Conservation (phyloP, 23 tunicate genomes). For the Styela clava region DNA sequence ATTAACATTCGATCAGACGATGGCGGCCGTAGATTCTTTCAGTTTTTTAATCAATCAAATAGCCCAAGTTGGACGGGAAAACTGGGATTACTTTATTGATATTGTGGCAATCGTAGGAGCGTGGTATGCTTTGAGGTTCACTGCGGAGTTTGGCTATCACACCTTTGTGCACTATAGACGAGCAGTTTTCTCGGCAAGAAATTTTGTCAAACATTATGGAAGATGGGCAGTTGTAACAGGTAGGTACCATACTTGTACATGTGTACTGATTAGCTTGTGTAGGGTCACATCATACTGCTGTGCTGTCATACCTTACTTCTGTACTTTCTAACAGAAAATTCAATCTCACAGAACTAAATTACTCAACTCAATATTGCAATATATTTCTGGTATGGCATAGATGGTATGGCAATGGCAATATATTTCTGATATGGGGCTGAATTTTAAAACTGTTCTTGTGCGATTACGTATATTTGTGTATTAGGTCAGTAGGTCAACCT, state of each 20-base stretch:
- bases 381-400: too few relatives aligned
- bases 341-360: background rate
- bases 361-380: background rate
- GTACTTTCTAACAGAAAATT: background rate
- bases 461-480: too few relatives aligned
- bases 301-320: background rate
- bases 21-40: constrained; percentile 57
- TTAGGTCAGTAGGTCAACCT: too few relatives aligned
- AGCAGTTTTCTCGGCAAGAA: constrained; percentile 9
- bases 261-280: background rate
- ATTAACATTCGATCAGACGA: too few relatives aligned
- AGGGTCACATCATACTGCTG: background rate
- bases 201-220: constrained; percentile 67
- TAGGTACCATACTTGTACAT: background rate
- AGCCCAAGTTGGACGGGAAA: constrained; percentile 15
- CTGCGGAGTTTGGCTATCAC: constrained; percentile 30
- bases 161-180: constrained; percentile 10
- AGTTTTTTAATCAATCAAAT: constrained; percentile 45
- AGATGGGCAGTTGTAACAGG: constrained; percentile 91
- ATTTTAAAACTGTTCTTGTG: too few relatives aligned
- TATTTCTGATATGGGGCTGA: too few relatives aligned
- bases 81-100: constrained; percentile 14
- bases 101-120: constrained; percentile 65
- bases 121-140: constrained; percentile 58
- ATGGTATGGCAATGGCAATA: too few relatives aligned